These are phyloP conservation scores for Ramphastos sulfuratus DNA, from an alignment of 2,113 vertebrate species.

Conservation along the genomic window DNA sequence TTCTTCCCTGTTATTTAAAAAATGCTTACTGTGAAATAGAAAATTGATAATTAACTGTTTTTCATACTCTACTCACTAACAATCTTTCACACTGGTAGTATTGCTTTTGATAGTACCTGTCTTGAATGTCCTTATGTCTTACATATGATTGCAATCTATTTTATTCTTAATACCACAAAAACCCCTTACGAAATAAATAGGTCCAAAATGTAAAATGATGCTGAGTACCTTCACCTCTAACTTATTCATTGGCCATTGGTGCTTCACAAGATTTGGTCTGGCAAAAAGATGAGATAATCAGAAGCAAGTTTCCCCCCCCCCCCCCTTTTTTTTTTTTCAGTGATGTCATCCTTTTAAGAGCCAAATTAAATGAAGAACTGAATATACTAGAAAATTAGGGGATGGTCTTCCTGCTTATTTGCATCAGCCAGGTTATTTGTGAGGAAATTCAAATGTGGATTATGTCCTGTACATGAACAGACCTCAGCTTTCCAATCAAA, in stretches of 20 bases:
- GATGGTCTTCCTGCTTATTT: slow-evolving; percentile 29
- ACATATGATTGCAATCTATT: neutral
- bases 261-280: neutral
- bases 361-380: neutral
- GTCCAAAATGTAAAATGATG: neutral
- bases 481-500: neutral
- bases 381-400: neutral
- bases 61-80: neutral
- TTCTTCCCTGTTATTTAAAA: neutral
- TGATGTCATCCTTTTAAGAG: neutral
- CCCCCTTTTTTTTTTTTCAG: neutral
- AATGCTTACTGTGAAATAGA: neutral
- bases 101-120: neutral
- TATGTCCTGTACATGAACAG: neutral
- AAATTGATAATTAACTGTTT: neutral
- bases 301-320: neutral
- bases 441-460: slow-evolving; percentile 24
- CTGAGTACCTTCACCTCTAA: neutral
- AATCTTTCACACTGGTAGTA: neutral
- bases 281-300: neutral
- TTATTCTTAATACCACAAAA: neutral
- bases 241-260: neutral
- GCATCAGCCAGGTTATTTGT: neutral
- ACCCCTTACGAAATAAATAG: neutral
- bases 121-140: neutral